These are phyloP conservation scores for Reinhardtius hippoglossoides DNA, from an alignment of 2,113 vertebrate genomes.

Conservation along the genomic window DNA sequence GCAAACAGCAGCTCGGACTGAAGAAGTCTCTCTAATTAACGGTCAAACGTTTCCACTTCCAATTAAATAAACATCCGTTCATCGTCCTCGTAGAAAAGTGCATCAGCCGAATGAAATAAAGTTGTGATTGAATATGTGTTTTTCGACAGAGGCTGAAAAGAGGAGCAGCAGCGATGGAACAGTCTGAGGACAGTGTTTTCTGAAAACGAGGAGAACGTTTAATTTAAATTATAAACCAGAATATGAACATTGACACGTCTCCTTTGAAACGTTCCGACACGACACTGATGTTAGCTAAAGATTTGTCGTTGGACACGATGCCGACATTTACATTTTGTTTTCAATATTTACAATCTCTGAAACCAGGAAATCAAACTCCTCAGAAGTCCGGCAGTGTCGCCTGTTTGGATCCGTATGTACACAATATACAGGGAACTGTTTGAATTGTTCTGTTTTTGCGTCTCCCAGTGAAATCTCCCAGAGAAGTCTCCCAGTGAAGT, in stretches of 20 bases:
- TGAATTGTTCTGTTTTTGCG: neutral
- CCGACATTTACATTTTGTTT: constrained; percentile 66
- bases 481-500: constrained; percentile 4
- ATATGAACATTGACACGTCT: no score
- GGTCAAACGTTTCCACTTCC: constrained; percentile 16
- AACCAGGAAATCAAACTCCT: constrained; percentile 57
- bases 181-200: no score
- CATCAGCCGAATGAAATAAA: constrained; percentile 22
- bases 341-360: constrained; percentile 74
- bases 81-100: constrained; percentile 17
- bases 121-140: neutral
- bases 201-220: no score
- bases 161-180: no score
- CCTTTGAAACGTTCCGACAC: constrained; percentile 8
- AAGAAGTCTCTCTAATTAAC: neutral
- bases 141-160: no score
- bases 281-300: constrained; percentile 34
- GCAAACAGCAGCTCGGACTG: no score
- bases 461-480: neutral
- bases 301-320: constrained; percentile 56
- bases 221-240: no score
- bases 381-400: constrained; percentile 25
- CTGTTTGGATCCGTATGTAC: constrained; percentile 48
- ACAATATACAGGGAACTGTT: constrained; percentile 38
- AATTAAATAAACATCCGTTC: constrained; percentile 31